phyloP scores from a whole-genome alignment of 1,140 invertebrate species.

The Drosophila rufa region DNA sequence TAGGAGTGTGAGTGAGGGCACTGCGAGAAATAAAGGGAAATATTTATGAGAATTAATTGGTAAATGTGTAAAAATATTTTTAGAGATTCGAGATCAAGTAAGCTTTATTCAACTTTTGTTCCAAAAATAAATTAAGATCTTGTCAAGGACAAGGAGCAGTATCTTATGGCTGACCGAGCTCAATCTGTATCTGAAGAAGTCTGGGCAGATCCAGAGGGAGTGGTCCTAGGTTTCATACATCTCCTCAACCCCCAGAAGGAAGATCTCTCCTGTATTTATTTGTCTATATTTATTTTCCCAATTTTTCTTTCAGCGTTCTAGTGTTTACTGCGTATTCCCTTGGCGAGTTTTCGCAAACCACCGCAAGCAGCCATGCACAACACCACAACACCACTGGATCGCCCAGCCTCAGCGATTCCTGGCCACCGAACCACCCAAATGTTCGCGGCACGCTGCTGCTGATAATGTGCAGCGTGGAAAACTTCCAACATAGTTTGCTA shows the following conservation, averaged over 20 bases:
- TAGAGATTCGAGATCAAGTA: no score
- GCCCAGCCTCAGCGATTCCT: slow-evolving; percentile 6
- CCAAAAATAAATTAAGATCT: no score
- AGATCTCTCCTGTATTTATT: neutral
- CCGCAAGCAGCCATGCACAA: slow-evolving; percentile 52
- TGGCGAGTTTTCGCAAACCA: slow-evolving; percentile 58
- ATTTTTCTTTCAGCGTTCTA: neutral
- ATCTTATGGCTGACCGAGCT: no score
- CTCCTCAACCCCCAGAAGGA: no score
- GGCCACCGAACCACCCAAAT: slow-evolving; percentile 9
- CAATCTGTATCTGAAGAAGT: no score
- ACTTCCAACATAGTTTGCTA: slow-evolving; percentile 83
- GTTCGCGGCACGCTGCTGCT: slow-evolving; percentile 44
- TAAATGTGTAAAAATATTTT: no score
- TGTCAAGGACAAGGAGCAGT: no score
- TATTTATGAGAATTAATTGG: neutral
- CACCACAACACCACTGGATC: slow-evolving; percentile 1
- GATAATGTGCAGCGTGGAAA: slow-evolving; percentile 73
- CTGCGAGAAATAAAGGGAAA: neutral
- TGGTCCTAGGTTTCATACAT: no score
- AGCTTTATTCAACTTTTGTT: no score
- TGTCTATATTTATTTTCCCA: accelerated
- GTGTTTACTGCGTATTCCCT: slow-evolving; percentile 60
- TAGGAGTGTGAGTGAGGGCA: slow-evolving; percentile 23
- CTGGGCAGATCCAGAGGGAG: no score